Evolutionary conservation across 2,113 vertebrate genomes (phyloP).

Genomic region (Hippocampus guttulatus): DNA sequence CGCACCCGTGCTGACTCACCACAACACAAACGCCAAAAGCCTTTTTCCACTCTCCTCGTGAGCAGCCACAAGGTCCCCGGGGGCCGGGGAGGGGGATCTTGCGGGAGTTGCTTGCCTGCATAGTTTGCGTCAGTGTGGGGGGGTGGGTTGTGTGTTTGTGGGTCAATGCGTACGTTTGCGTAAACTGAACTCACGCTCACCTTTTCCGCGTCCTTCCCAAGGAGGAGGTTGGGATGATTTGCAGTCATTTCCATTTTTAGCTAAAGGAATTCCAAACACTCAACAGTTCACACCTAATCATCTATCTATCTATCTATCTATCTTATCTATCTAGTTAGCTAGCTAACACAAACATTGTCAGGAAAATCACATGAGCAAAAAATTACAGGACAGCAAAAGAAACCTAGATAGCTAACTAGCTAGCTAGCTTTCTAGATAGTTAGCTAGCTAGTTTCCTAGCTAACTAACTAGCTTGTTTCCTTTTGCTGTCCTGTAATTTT

Average conservation of each 20-base stretch:
- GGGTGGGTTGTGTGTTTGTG: neutral
- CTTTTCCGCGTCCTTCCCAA: constrained; percentile 28
- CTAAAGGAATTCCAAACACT: constrained; percentile 2
- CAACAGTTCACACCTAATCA: neutral
- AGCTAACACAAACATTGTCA: too few species aligned
- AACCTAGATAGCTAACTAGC: too few species aligned
- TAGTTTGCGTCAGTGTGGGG: constrained; percentile 1
- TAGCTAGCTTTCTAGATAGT: too few species aligned
- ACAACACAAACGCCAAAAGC: constrained; percentile 42
- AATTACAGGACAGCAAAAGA: too few species aligned
- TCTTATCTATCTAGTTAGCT: too few species aligned
- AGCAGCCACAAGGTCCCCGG: constrained; percentile 36
- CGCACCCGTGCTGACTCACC: constrained; percentile 42
- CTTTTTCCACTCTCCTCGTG: constrained; percentile 52
- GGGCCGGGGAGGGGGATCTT: too few species aligned
- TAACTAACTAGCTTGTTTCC: too few species aligned
- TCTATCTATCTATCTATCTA: too few species aligned
- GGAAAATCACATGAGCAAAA: too few species aligned
- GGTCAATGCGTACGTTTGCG: neutral
- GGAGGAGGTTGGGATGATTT: constrained; percentile 10
- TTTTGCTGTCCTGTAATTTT: too few species aligned
- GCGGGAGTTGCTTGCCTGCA: constrained; percentile 25
- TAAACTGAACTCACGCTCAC: constrained; percentile 9
- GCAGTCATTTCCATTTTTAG: constrained; percentile 9
- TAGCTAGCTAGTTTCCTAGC: too few species aligned